A percentile compares a stretch with the other conserved stretches of the same genome.
Evolutionary conservation across 2,113 vertebrate species (phyloP).

Genomic region (Alexandromys fortis): DNA sequence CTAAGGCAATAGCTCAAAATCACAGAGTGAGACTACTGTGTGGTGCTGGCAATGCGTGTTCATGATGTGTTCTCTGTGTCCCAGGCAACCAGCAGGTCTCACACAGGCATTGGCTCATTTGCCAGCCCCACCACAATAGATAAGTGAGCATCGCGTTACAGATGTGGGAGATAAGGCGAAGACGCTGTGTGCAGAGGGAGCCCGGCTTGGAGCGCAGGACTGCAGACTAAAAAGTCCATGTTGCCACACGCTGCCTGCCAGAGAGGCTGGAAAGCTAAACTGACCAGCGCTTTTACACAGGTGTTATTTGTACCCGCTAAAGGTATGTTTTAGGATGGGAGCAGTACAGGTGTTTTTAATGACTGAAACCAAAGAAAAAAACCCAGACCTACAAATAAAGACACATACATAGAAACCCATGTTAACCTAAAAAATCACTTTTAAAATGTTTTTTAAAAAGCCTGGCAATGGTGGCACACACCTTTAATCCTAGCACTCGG

Average conservation of each 20-base stretch:
- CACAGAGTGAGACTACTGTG: neutral
- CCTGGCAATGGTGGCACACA: too few relatives aligned
- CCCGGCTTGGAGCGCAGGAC: neutral
- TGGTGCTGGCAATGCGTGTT: neutral
- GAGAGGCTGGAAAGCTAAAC: neutral
- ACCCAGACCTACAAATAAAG: neutral
- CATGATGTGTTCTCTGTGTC: neutral
- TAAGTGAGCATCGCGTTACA: neutral
- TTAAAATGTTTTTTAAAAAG: neutral
- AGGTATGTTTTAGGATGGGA: neutral
- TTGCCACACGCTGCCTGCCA: neutral
- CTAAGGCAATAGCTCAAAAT: neutral
- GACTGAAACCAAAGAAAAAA: neutral
- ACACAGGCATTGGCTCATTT: neutral
- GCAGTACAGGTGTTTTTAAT: neutral
- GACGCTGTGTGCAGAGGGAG: neutral
- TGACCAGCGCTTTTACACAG: neutral
- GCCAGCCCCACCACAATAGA: neutral
- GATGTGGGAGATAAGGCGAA: neutral
- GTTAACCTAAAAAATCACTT: neutral
- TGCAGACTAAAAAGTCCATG: neutral
- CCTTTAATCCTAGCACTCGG: too few relatives aligned
- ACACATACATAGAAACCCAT: neutral
- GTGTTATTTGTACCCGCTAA: neutral
- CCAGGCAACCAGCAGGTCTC: neutral